Evolutionary conservation across 2,113 vertebrate species (phyloP).

Genomic region (Tylochromis polylepis): DNA sequence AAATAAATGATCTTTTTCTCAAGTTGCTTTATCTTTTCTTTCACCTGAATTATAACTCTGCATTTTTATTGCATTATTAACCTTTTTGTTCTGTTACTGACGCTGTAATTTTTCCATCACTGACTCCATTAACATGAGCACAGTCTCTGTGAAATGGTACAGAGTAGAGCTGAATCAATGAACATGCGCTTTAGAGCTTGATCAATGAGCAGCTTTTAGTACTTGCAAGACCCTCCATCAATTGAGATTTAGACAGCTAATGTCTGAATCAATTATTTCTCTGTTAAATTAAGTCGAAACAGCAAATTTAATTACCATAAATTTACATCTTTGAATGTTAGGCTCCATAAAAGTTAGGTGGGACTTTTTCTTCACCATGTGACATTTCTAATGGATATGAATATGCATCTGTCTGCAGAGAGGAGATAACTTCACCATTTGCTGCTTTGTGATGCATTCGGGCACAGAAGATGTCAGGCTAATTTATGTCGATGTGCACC

Average conservation of each 20-base stretch:
- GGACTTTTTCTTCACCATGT: background rate
- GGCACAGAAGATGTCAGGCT: background rate
- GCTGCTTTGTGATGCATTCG: background rate
- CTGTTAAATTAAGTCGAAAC: background rate
- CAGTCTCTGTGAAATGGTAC: background rate
- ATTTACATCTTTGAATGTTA: background rate
- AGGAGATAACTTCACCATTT: background rate
- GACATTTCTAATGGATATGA: background rate
- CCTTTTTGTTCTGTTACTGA: background rate
- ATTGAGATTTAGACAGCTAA: background rate
- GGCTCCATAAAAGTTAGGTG: background rate
- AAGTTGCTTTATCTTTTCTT: background rate
- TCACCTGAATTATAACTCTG: background rate
- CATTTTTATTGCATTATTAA: background rate
- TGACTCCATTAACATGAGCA: background rate
- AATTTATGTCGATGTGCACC: background rate
- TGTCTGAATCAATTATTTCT: background rate
- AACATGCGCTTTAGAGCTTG: background rate
- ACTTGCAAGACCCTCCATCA: background rate
- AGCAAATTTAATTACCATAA: background rate
- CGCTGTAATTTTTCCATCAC: background rate
- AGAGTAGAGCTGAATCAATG: background rate
- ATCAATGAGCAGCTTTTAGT: background rate
- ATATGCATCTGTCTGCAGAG: background rate
- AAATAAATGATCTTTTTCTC: background rate